Evolutionary conservation across 1,140 invertebrate species (phyloP).

Genomic region (Gyrodactylus bullatarudis): DNA sequence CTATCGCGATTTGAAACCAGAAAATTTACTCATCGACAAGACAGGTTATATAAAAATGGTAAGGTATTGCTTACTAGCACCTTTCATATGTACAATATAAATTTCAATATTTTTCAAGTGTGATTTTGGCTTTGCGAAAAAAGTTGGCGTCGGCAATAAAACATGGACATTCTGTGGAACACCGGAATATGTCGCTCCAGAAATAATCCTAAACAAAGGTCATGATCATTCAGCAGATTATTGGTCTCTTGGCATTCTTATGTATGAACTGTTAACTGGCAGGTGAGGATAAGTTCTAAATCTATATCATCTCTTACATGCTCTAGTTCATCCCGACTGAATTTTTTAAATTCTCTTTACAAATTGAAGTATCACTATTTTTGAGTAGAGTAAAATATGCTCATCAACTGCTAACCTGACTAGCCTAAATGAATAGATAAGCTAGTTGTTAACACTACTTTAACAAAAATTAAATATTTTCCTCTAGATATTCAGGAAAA

Average conservation of each 20-base stretch:
- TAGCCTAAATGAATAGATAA: too few species aligned
- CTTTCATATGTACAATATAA: slow-evolving; percentile 2
- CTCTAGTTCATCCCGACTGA: too few species aligned
- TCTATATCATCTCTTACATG: too few species aligned
- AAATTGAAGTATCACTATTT: too few species aligned
- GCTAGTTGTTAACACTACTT: too few species aligned
- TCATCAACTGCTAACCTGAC: too few species aligned
- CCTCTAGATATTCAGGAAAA: too few species aligned
- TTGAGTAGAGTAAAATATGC: too few species aligned
- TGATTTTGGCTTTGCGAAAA: slow-evolving; percentile 75
- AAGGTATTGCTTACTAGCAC: not conserved
- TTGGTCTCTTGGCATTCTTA: slow-evolving; percentile 82
- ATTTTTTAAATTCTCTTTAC: too few species aligned
- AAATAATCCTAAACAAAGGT: slow-evolving; percentile 77
- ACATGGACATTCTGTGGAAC: slow-evolving; percentile 97
- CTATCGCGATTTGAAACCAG: slow-evolving; percentile 82
- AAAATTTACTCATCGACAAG: slow-evolving; percentile 46
- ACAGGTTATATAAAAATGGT: not conserved
- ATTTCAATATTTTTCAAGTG: slow-evolving; percentile 25
- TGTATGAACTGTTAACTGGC: slow-evolving; percentile 53
- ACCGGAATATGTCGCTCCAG: slow-evolving; percentile 78
- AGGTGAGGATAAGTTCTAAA: slow-evolving; percentile 9
- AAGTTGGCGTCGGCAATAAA: slow-evolving; percentile 42
- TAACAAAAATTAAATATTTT: too few species aligned
- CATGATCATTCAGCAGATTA: slow-evolving; percentile 91